Percentiles rank a stretch among this genome's conserved stretches.
Evolutionary conservation across 2,888 invertebrate species (phyloP).

Genomic region (Alloscopus bannaensis): DNA sequence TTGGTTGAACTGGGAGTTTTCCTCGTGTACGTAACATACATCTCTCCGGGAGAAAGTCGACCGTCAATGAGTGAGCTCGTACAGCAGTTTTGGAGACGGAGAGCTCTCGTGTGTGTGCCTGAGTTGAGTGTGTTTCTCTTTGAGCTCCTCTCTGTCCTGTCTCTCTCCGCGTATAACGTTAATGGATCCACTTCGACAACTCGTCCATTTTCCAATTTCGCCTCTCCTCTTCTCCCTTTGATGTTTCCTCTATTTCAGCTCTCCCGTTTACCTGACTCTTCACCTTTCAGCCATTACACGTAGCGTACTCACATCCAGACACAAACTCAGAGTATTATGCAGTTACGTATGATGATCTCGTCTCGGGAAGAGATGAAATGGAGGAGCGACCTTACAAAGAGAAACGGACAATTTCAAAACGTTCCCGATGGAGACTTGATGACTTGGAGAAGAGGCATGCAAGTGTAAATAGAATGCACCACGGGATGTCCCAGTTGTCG

Average conservation of each 20-base stretch:
- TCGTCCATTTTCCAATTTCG: constrained; percentile 65
- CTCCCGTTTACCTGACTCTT: constrained; percentile 20
- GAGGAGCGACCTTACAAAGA: no score
- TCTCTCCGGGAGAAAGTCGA: constrained; percentile 13
- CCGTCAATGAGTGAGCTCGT: constrained; percentile 59
- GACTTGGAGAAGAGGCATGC: no score
- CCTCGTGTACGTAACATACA: neutral
- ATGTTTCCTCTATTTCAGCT: constrained; percentile 28
- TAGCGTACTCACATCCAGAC: no score
- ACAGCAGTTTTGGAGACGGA: constrained; percentile 2
- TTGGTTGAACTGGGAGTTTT: neutral
- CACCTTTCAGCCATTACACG: no score
- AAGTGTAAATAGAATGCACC: constrained; percentile 36
- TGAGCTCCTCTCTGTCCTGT: neutral
- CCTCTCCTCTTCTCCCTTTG: constrained; percentile 48
- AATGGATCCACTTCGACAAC: constrained; percentile 56
- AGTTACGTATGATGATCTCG: no score
- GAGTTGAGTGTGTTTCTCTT: neutral
- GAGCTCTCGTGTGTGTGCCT: no score
- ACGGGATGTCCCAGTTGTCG: constrained; percentile 36
- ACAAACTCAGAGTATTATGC: no score
- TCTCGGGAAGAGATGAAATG: neutral
- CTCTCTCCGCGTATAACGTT: constrained; percentile 10
- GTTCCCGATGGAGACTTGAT: no score
- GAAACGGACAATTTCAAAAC: neutral